Evolutionary conservation across 2,113 vertebrate species (phyloP).

Genomic region (Tricholaema leucomelas): DNA sequence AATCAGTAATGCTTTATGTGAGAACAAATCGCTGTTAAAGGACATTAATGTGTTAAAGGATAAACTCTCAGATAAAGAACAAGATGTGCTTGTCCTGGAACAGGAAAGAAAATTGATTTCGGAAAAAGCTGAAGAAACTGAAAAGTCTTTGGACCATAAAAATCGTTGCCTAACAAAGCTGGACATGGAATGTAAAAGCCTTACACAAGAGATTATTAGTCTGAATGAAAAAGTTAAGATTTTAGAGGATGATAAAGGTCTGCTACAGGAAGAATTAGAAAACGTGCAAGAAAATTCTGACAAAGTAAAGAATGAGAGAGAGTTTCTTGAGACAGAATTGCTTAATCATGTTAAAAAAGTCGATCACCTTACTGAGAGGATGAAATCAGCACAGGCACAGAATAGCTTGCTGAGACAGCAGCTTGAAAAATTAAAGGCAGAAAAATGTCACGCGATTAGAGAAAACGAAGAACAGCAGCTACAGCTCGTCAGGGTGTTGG

Average conservation of each 20-base stretch:
- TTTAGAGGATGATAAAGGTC: constrained; percentile 85
- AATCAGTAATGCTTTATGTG: constrained; percentile 65
- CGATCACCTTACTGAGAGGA: constrained; percentile 76
- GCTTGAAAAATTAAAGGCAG: constrained; percentile 74
- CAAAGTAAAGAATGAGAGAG: constrained; percentile 86
- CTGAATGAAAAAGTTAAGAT: constrained; percentile 85
- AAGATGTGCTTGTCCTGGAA: constrained; percentile 63
- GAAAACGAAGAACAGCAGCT: constrained; percentile 84
- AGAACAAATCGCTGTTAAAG: constrained; percentile 74
- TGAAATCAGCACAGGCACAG: constrained; percentile 74
- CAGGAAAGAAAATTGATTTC: constrained; percentile 70
- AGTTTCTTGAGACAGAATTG: constrained; percentile 84
- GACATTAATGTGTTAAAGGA: constrained; percentile 73
- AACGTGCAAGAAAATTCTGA: constrained; percentile 82
- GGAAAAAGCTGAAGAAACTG: constrained; percentile 56
- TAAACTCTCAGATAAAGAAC: constrained; percentile 72
- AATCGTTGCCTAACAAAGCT: constrained; percentile 67
- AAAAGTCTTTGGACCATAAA: constrained; percentile 67
- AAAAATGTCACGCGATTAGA: constrained; percentile 62
- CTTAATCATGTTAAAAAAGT: constrained; percentile 81
- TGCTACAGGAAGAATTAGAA: constrained; percentile 88
- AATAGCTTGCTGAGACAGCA: constrained; percentile 75
- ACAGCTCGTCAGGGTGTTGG: constrained; percentile 79
- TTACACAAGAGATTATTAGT: constrained; percentile 73
- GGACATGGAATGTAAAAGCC: constrained; percentile 53